Evolutionary conservation across 2,113 vertebrate genomes (phyloP).

Genomic region (Sapajus apella): DNA sequence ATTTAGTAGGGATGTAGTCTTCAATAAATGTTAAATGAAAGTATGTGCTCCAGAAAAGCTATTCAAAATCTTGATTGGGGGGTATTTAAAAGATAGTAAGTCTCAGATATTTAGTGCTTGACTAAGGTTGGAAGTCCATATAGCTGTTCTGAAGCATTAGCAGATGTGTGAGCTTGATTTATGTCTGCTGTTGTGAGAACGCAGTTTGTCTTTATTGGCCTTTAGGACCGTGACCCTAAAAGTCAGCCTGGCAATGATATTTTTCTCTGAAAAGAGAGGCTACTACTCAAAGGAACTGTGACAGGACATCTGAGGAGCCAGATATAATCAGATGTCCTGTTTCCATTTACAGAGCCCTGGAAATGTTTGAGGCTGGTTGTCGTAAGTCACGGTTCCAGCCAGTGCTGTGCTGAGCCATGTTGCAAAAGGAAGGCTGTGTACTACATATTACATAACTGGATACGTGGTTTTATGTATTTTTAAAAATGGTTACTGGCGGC

Average conservation of each 20-base stretch:
- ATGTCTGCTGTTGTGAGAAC: neutral
- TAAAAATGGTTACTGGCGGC: neutral
- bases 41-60: neutral
- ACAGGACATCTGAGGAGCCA: neutral
- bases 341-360: neutral
- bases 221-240: neutral
- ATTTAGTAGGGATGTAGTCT: neutral
- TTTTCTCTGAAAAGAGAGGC: conserved; percentile 22
- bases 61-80: neutral
- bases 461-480: neutral
- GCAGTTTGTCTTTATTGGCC: neutral
- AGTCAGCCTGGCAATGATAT: neutral
- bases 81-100: neutral
- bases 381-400: neutral
- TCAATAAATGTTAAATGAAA: neutral
- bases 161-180: neutral
- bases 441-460: too few relatives aligned
- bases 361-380: neutral
- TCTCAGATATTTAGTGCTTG: neutral
- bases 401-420: neutral
- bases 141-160: neutral
- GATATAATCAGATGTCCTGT: neutral
- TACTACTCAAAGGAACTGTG: neutral
- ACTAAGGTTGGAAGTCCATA: neutral
- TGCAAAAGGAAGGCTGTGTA: neutral